A percentile compares a stretch with the other conserved stretches of the same genome.
Conservation (phyloP, 2,113 vertebrate genomes). For the Odocoileus hemionus region DNA sequence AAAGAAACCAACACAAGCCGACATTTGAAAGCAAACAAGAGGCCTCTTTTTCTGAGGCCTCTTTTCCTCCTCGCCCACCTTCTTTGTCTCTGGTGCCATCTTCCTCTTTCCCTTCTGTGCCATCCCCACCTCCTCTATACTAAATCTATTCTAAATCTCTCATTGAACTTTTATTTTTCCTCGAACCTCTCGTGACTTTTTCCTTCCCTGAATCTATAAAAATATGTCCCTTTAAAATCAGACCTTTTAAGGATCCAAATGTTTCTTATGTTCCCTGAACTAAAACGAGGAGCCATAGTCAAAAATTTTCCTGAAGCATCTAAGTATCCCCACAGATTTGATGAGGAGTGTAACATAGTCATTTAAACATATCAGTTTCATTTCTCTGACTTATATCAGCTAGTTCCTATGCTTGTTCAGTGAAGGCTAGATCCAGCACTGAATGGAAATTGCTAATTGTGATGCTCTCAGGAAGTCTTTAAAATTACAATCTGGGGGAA, state of each 20-base stretch:
- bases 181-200: not conserved
- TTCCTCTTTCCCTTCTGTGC: not conserved
- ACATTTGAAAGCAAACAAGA: not conserved
- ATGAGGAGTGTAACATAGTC: not conserved
- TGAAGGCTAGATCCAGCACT: not conserved
- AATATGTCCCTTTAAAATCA: not conserved
- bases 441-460: not conserved
- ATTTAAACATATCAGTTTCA: not conserved
- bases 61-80: not conserved
- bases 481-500: not conserved
- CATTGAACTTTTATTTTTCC: not conserved
- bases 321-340: not conserved
- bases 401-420: not conserved
- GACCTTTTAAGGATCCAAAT: not conserved
- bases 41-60: not conserved
- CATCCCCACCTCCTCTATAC: not conserved
- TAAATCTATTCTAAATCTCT: not conserved
- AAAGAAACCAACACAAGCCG: not conserved
- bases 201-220: not conserved
- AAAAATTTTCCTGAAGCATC: not conserved
- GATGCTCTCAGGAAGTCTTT: not conserved
- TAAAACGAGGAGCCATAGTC: not conserved
- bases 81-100: not conserved
- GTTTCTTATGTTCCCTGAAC: not conserved
- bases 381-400: not conserved